Evolutionary conservation across 2,888 invertebrate genomes (phyloP).

Genomic region (Anticlea derivata): DNA sequence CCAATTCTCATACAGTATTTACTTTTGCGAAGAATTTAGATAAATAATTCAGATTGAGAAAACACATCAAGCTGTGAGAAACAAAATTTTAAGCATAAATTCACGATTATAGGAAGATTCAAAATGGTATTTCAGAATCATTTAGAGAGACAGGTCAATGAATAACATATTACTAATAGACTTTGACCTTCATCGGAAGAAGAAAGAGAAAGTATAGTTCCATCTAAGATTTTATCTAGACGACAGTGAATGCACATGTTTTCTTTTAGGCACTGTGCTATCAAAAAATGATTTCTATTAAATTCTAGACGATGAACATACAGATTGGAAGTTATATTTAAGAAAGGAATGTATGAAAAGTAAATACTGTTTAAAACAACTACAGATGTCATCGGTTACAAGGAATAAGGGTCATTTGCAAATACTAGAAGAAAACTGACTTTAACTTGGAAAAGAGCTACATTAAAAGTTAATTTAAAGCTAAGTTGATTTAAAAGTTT

Average conservation of each 20-base stretch:
- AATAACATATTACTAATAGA: too few species aligned
- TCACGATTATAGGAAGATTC: background rate
- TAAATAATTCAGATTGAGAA: conserved; percentile 42
- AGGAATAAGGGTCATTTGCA: conserved; percentile 58
- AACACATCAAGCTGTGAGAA: conserved; percentile 41
- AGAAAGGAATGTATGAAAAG: conserved; percentile 54
- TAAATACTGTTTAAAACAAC: conserved; percentile 75
- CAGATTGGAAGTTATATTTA: background rate
- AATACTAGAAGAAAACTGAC: conserved; percentile 44
- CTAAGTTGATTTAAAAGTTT: too few species aligned
- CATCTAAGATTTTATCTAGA: too few species aligned
- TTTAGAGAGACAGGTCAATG: too few species aligned
- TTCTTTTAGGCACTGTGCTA: too few species aligned
- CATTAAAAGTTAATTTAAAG: too few species aligned
- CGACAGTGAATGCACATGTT: too few species aligned
- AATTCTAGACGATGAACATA: too few species aligned
- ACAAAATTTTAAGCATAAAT: background rate
- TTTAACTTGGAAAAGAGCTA: background rate
- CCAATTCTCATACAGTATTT: conserved; percentile 81
- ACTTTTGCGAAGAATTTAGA: conserved; percentile 57
- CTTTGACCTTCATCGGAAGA: too few species aligned
- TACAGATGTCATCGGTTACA: conserved; percentile 72
- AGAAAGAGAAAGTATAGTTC: too few species aligned
- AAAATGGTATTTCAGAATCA: too few species aligned
- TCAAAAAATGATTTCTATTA: too few species aligned